phyloP scores from a whole-genome alignment of 2,888 invertebrate genomes.

The Agrochola macilenta region DNA sequence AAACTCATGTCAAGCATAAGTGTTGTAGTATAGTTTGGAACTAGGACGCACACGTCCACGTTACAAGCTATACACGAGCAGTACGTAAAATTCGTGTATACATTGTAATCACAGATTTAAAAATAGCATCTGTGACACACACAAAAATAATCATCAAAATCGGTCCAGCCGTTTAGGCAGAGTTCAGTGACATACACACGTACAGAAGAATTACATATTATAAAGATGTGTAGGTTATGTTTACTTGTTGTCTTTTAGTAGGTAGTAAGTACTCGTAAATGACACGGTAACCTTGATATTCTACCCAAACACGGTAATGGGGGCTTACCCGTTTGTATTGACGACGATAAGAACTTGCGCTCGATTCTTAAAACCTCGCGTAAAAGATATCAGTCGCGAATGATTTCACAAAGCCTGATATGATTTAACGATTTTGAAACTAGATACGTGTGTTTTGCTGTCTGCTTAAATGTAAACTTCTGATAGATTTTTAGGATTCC shows the following conservation, averaged over 20 bases:
- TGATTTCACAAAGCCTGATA: background rate
- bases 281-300: conserved; percentile 21
- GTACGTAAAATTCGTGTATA: too few species aligned
- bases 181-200: too few species aligned
- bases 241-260: conserved; percentile 19
- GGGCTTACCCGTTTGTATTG: conserved; percentile 19
- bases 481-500: background rate
- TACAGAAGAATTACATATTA: too few species aligned
- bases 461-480: background rate
- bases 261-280: conserved; percentile 22
- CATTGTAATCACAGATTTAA: too few species aligned
- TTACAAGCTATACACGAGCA: too few species aligned
- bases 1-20: too few species aligned
- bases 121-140: too few species aligned
- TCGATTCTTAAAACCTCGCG: conserved; percentile 4
- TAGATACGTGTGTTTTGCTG: too few species aligned
- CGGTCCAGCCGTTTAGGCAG: too few species aligned
- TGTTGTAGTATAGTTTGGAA: too few species aligned
- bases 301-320: conserved; percentile 8
- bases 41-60: too few species aligned
- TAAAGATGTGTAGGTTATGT: conserved; percentile 1
- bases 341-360: background rate
- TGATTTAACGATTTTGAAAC: background rate
- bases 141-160: too few species aligned
- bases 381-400: conserved; percentile 11